Conservation (phyloP, 2,797 vertebrate genomes). For the Pelobates cultripes region DNA sequence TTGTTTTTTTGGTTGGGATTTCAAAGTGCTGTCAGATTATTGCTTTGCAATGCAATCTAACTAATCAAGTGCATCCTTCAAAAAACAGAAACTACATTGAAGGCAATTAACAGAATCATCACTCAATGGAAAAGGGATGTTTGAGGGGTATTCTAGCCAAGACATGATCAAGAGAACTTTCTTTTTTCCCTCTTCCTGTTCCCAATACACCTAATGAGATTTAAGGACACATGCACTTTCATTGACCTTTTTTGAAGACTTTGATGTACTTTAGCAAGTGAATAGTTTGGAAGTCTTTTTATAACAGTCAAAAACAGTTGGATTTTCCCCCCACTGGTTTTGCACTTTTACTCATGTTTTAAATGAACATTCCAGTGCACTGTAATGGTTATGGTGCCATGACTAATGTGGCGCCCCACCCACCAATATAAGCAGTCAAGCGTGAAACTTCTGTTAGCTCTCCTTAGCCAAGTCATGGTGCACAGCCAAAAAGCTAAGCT, state of each 20-base stretch:
- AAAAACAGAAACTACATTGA: not conserved
- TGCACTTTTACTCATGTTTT: too few relatives aligned
- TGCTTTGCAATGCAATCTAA: not conserved
- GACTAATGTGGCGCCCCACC: too few relatives aligned
- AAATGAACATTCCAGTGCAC: too few relatives aligned
- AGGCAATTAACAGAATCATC: conserved; percentile 1
- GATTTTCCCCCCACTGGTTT: too few relatives aligned
- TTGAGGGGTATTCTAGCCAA: conserved; percentile 13
- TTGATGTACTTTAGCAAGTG: conserved; percentile 33
- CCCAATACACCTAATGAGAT: conserved; percentile 34
- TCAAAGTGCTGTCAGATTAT: conserved; percentile 22
- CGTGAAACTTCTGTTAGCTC: too few relatives aligned
- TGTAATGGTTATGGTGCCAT: too few relatives aligned
- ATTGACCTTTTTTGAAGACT: conserved; percentile 21
- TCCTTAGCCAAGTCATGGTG: too few relatives aligned
- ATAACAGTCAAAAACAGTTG: not conserved
- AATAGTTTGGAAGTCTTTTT: conserved; percentile 6
- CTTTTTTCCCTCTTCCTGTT: conserved; percentile 33
- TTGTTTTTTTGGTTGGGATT: not conserved
- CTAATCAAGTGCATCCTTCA: not conserved
- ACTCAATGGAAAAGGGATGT: conserved; percentile 6
- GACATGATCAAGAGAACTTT: conserved; percentile 36
- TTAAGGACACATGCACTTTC: conserved; percentile 38
- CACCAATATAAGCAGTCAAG: too few relatives aligned
- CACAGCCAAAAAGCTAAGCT: too few relatives aligned